Base-by-base conservation (phyloP, 1,140 invertebrate genomes). In the Zaprionus africanus region DNA sequence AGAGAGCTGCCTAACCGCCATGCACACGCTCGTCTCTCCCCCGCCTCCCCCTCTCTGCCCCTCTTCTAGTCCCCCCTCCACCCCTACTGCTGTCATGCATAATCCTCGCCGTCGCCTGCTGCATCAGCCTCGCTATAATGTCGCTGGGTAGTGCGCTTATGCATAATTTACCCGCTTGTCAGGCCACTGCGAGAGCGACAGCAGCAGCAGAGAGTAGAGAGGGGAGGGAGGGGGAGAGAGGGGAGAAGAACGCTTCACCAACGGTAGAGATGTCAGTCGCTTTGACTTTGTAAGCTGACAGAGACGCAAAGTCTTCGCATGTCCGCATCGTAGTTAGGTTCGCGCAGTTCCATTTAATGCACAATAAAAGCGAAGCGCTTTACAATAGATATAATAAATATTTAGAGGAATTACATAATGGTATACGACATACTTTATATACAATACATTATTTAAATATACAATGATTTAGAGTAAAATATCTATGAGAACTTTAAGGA, bases 111-210 rank as follows among this genome's bases (percentile, higher is more conserved):
- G 58, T 72, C 67, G 78, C 72, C 76, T 84, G 73, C 85, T 90
- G 85, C 81, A 84, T 84, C 85, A 84, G 85, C 79, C 85, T 79
- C 81, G 71, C 84, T 85, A 88, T 88, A 88, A 90, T 88, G 81
- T 84, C 81, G 84, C 84, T 73, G 78, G 71, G 41, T 88, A 88
- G 84, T 88, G 85, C 85, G 85, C 85, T 84, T 88, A 88, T 88
- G 84, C 84, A 88, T 88, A 88, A 88, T 88, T 88, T 88, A 88
- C 74, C 85, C 85, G 87, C 84, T 76, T 75, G 67, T 88, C 84
- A 84, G 85, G 69, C 69, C 77, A 70, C 69, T 46, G 41, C 41
- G 41, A 46, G 41, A 74, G 76, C 51, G 19, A 68, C n/a, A 19
- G 24, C 4, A 2, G 24, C 9, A n/a, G 19, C 4, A 2, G 34